Base-by-base conservation (phyloP, 2,888 invertebrate species). In the Campopleginae sp. region DNA sequence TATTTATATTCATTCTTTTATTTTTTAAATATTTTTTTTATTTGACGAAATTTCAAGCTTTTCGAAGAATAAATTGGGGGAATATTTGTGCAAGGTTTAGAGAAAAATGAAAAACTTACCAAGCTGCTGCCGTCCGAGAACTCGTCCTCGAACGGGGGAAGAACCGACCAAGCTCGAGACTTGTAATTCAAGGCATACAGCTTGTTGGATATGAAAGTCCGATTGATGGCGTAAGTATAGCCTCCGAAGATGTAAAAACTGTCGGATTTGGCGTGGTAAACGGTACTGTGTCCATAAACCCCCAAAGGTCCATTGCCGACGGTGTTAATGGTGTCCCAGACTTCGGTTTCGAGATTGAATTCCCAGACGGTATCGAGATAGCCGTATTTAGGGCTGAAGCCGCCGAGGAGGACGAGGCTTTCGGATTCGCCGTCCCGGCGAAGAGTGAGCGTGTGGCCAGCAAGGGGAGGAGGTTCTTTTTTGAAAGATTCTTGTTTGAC, bases 191-290 rank as follows among this genome's bases (percentile, higher is more conserved):
- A 95, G 0, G 97, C 96, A 90, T 97, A 98, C 0, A 98, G 94
- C 91, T 96, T 96, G 90, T 96, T 96, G 0, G 98, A 97, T 61
- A 97, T 94, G 44, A 94, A 94, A n/a, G 96, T 96, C 78, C 95
- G 94, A 87, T 97, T 96, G 74, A 96, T 95, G 0, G 95, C 95
- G 89, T 97, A 97, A 3, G 96, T 94, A 88, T 97, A 96, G 6
- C 99, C 99, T 6, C 99, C 99, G 92, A 97, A 98, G 0, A 99
- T 95, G 90, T 98, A 99, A 81, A 99, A 95, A 89, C 97, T 97
- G 88, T 98, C 96, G 0, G 97, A 97, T 33, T 95, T 95, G 0
- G 95, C 94, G 90, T 98, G 98, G 92, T 97, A 98, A 0, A 98
- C 97, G 0, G 98, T 97, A 72, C 97, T 97, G 92, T 99, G 99